Evolutionary conservation across 2,113 vertebrate genomes (phyloP), one percentile per base, ranked within the genome.

Genomic region (Chitala chitala): DNA sequence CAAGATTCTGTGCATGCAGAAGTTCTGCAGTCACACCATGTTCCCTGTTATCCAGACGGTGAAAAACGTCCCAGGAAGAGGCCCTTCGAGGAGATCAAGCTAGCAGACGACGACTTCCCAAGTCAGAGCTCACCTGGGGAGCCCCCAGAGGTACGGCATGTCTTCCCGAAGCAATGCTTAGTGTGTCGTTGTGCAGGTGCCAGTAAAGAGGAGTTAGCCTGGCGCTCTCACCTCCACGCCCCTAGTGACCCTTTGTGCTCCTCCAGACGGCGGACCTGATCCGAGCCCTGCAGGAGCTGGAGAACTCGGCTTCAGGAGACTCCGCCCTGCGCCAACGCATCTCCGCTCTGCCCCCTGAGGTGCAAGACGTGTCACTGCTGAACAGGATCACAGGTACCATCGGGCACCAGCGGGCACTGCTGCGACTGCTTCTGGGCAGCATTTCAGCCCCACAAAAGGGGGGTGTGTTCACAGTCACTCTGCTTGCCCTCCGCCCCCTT

Each of bases 221-320:
- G 1, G 7, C 22, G 44, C 9, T 31, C 65, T 46, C 13, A 46
- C 2, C 17, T 10, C 10, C 3, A 22, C 53, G 22, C 36, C 17
- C 12, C 12, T 42, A 65, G n/a, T n/a, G n/a, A n/a, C 29, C 31
- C 6, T 65, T 17, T 71, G 51, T 74, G 3, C 84, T 54, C 80
- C 84, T 26, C 84, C 89, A 99, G 97, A 97, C 95, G 48, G 89
- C 91, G 71, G 95, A 98, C 87, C 91, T 99, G 81, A 96, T 98
- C 87, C 93, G 93, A 89, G 94, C 96, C 61, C 89, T 99, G 78
- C 96, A 98, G 89, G 97, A 99, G 87, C 90, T 99, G 81, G 97
- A 99, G 87, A 98, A 98, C 9, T 95, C 96, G 72, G 95, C 97
- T 54, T 97, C 95, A 48, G 91, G 94, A 48, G 96, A 98, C 84